phyloP scores from a whole-genome alignment of 2,113 vertebrate species.

The Cavia porcellus region DNA sequence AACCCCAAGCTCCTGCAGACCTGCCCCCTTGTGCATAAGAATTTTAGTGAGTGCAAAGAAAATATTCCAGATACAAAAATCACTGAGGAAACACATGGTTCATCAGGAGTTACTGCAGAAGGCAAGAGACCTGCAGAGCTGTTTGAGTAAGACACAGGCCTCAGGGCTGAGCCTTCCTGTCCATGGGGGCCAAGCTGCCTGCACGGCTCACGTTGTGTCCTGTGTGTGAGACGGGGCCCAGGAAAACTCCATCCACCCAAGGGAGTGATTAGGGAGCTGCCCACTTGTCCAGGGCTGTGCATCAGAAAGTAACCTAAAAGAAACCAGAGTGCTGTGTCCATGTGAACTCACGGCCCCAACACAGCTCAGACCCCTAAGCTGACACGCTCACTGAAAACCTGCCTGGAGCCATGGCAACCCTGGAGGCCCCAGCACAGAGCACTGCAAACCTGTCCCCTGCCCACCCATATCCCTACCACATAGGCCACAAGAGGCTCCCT shows the following conservation, averaged over 20 bases:
- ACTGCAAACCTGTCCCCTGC: neutral
- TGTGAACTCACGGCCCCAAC: neutral
- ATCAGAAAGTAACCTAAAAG: neutral
- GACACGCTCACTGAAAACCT: neutral
- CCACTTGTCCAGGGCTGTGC: neutral
- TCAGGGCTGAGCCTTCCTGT: neutral
- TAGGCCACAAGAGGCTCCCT: neutral
- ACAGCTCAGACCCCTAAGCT: neutral
- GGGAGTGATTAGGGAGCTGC: neutral
- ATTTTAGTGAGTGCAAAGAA: neutral
- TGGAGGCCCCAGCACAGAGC: neutral
- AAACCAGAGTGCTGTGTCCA: neutral
- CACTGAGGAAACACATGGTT: slow-evolving; percentile 10
- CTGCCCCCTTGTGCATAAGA: neutral
- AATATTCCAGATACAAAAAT: slow-evolving; percentile 16
- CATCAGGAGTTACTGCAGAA: neutral
- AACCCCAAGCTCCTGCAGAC: neutral
- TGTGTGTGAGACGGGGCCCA: neutral
- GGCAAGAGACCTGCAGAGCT: neutral
- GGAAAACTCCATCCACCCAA: neutral
- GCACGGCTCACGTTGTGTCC: neutral
- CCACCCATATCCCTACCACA: rapidly evolving
- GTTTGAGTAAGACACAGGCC: neutral
- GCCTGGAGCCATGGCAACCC: neutral
- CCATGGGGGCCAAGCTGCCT: neutral